Conservation (phyloP, 2,888 invertebrate genomes). For the Pheosia gnoma region DNA sequence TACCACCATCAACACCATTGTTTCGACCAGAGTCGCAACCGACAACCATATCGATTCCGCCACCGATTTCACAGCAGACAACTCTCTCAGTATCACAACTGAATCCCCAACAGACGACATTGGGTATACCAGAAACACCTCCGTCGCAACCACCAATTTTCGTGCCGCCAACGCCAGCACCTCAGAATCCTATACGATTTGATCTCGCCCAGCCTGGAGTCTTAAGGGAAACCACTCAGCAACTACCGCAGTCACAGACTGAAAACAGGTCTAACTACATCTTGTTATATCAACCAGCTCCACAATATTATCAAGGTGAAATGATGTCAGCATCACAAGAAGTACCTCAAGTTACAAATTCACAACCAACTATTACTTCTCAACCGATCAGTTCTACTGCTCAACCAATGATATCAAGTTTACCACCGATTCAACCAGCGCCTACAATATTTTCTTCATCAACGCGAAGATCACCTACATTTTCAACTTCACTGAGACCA, state of each 20-base stretch:
- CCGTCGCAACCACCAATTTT: slow-evolving; percentile 7
- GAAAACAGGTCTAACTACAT: slow-evolving; percentile 38
- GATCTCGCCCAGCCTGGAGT: slow-evolving; percentile 21
- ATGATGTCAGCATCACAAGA: slow-evolving; percentile 20
- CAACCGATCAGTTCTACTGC: not conserved
- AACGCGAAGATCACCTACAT: slow-evolving; percentile 31
- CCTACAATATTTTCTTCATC: slow-evolving; percentile 26
- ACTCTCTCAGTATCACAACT: slow-evolving; percentile 8
- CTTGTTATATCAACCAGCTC: slow-evolving; percentile 55
- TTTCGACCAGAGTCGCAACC: slow-evolving; percentile 2
- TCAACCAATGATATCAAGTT: not conserved
- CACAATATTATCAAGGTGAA: slow-evolving; percentile 41
- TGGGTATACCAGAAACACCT: slow-evolving; percentile 10
- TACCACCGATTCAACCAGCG: slow-evolving; percentile 16
- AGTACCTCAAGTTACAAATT: slow-evolving; percentile 21
- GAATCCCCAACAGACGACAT: slow-evolving; percentile 8
- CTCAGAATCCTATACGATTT: slow-evolving; percentile 22
- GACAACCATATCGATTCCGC: slow-evolving; percentile 1
- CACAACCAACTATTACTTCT: slow-evolving; percentile 3
- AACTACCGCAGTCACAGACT: slow-evolving; percentile 7
- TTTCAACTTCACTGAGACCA: slow-evolving; percentile 19
- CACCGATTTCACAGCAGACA: slow-evolving; percentile 9
- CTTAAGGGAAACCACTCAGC: not conserved
- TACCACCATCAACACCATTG: slow-evolving; percentile 17
- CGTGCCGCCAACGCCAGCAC: slow-evolving; percentile 9